Evolutionary conservation across 2,888 invertebrate genomes (phyloP).

Genomic region (Drosophila peninsularis): DNA sequence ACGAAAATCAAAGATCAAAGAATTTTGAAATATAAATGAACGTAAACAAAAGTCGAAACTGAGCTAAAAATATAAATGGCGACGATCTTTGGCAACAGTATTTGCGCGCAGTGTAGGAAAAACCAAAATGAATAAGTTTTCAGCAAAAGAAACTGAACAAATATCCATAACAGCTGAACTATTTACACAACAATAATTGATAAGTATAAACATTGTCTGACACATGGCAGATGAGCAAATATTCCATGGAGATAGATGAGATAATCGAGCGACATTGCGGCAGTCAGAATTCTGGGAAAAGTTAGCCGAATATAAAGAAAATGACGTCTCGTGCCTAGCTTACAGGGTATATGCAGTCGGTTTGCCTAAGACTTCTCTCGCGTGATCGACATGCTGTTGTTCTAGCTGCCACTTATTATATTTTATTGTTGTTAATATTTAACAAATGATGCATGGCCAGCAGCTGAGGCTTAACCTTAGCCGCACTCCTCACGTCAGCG

Average conservation of each 20-base stretch:
- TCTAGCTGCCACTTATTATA: conserved; percentile 55
- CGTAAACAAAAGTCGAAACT: conserved; percentile 14
- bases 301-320: neutral
- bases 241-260: neutral
- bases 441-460: conserved; percentile 64
- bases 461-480: neutral
- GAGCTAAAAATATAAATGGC: conserved; percentile 9
- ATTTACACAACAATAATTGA: conserved; percentile 56
- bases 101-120: conserved; percentile 50
- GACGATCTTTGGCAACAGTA: conserved; percentile 24
- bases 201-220: conserved; percentile 47
- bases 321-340: neutral
- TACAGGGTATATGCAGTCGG: neutral
- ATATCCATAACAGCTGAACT: conserved; percentile 32
- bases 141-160: neutral
- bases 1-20: conserved; percentile 52
- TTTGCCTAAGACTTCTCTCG: neutral
- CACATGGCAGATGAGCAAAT: conserved; percentile 30
- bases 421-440: conserved; percentile 56
- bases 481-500: conserved; percentile 14
- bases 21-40: conserved; percentile 18
- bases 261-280: neutral
- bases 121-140: conserved; percentile 50
- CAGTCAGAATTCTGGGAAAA: conserved; percentile 4
- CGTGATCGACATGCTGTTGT: conserved; percentile 18